Conservation (phyloP, 2,888 invertebrate species). For the Andrena chrysosceles region DNA sequence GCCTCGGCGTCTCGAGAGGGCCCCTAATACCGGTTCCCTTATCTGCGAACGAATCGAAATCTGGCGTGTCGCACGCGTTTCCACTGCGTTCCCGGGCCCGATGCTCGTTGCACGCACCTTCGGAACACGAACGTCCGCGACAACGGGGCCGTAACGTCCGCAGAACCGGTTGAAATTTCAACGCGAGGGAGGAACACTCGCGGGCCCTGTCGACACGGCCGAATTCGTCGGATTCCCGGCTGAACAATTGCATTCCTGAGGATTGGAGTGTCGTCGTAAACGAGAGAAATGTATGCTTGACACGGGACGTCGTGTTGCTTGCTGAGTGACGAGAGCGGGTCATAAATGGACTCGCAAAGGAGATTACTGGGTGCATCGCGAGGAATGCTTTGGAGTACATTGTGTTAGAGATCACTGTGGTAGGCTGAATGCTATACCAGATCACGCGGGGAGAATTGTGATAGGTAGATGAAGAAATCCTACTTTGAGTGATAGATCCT, state of each 20-base stretch:
- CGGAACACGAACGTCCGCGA: conserved; percentile 41
- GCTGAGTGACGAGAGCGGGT: too few relatives aligned
- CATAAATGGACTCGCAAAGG: too few relatives aligned
- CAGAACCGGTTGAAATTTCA: conserved; percentile 60
- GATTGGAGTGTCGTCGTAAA: not conserved
- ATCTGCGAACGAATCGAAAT: conserved; percentile 79
- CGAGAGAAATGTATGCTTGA: not conserved
- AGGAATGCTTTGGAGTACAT: too few relatives aligned
- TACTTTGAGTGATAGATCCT: not conserved
- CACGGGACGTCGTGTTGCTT: too few relatives aligned
- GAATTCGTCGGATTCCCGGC: conserved; percentile 23
- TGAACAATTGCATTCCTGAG: conserved; percentile 14
- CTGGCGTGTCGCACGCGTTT: conserved; percentile 81
- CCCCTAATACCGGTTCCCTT: conserved; percentile 79
- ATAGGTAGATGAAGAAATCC: not conserved
- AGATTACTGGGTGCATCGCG: too few relatives aligned
- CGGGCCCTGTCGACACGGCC: not conserved
- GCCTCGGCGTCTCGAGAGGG: conserved; percentile 47
- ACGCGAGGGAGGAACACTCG: conserved; percentile 37
- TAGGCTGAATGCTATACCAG: not conserved
- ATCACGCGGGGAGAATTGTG: not conserved
- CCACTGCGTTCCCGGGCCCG: conserved; percentile 62
- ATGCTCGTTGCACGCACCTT: conserved; percentile 63
- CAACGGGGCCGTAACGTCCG: conserved; percentile 28
- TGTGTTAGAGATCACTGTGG: too few relatives aligned